phyloP scores from a whole-genome alignment of 2,888 invertebrate genomes.

The Margaritifera margaritifera region DNA sequence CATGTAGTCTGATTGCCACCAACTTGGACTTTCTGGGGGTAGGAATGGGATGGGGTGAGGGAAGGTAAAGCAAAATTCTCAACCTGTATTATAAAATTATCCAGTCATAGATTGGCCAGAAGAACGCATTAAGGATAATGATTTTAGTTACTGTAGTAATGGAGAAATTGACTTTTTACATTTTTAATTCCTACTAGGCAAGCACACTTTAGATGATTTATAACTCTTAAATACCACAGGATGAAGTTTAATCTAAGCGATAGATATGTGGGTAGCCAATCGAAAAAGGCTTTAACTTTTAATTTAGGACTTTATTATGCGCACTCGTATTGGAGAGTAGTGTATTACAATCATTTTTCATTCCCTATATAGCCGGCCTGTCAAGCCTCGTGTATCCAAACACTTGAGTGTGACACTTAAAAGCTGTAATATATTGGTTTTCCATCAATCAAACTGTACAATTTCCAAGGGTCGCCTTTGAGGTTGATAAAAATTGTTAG shows the following conservation, averaged over 20 bases:
- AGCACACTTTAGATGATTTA: too few relatives aligned
- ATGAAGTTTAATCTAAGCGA: not conserved
- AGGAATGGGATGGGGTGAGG: too few relatives aligned
- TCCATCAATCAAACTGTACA: conserved; percentile 42
- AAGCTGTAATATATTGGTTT: conserved; percentile 36
- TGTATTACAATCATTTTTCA: conserved; percentile 35
- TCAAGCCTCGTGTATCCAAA: conserved; percentile 36
- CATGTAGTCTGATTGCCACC: too few relatives aligned
- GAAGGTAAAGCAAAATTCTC: too few relatives aligned
- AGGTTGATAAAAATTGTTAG: conserved; percentile 40
- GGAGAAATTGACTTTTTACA: too few relatives aligned
- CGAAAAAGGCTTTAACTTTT: conserved; percentile 20
- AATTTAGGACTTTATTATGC: conserved; percentile 29
- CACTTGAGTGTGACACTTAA: conserved; percentile 39
- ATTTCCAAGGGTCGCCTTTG: conserved; percentile 35
- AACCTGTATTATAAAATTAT: too few relatives aligned
- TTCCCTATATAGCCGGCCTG: conserved; percentile 13
- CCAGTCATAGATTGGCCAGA: too few relatives aligned
- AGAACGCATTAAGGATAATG: too few relatives aligned
- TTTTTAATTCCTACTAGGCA: too few relatives aligned
- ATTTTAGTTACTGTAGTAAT: too few relatives aligned
- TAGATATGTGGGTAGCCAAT: not conserved
- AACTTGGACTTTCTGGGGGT: too few relatives aligned
- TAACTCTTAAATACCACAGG: too few relatives aligned
- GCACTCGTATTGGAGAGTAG: conserved; percentile 10